Evolutionary conservation across 2,113 vertebrate species (phyloP), one percentile per base, ranked within the genome.

Genomic region (Gracilinanus agilis): DNA sequence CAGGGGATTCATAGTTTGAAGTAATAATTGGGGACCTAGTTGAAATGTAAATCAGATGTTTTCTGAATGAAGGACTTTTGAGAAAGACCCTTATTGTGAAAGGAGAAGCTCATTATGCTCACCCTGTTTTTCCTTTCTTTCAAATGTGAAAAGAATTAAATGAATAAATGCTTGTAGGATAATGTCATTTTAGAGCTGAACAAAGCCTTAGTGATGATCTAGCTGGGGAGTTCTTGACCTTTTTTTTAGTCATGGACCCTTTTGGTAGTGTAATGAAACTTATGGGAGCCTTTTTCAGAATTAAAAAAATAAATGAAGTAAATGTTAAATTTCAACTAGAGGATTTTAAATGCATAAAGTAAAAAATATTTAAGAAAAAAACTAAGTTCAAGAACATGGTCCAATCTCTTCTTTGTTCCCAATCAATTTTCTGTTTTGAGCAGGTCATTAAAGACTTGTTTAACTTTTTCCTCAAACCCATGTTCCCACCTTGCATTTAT

Each of bases 51-150:
- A 83, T 83, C 67, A 83, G 67, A 1, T 92, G 53, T 5, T 93
- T 4, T 94, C 44, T 88, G 91, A 95, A 90, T 92, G 29, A 91
- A 0, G 0, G 89, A 58, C 55, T 21, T 83, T 89, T 91, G 92
- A 94, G 95, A 93, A 90, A 0, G 40, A 54, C 56, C 56, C 97
- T 96, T 94, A 53, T 88, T 90, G 24, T 94, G 40, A 96, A 92
- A 94, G 21, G 89, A 97, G 58, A 55, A 88, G 11, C 23, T 58
- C 3, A 0, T 95, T 92, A 88, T 27, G 89, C 29, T 49, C 94
- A 61, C 91, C 24, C 88, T 58, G 61, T 58, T 92, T 44, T 96
- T 94, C 90, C 97, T 49, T 95, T 24, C 90, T 96, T 92, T 90
- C 34, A 88, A 44, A 92, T 93, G 83, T 83, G 24, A 91, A 94